Conservation (phyloP, 2,113 vertebrate genomes). For the Oreochromis aureus region DNA sequence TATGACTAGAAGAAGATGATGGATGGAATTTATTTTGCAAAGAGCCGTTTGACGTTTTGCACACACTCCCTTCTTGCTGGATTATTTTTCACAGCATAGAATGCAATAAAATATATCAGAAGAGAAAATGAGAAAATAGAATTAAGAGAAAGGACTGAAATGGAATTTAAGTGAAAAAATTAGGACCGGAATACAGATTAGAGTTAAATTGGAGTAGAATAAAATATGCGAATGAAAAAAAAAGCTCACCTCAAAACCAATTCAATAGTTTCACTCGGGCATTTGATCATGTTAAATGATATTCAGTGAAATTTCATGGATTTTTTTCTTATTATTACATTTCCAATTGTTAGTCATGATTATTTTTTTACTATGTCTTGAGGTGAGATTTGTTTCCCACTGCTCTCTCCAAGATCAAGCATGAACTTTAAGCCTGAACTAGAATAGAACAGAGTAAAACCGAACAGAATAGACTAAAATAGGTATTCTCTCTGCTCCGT, state of each 20-base stretch:
- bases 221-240: background rate
- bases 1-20: background rate
- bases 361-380: background rate
- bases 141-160: background rate
- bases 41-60: background rate
- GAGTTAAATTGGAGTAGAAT: background rate
- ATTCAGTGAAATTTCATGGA: background rate
- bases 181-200: background rate
- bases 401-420: background rate
- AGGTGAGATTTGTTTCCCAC: background rate
- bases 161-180: background rate
- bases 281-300: background rate
- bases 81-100: background rate
- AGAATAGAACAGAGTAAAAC: background rate
- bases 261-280: background rate
- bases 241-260: background rate
- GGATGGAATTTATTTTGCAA: background rate
- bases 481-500: background rate
- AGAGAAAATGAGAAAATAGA: background rate
- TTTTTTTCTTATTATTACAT: background rate
- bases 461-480: background rate
- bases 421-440: background rate
- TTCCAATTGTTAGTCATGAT: background rate
- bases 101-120: background rate
- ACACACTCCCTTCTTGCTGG: background rate